A percentile compares a stretch with the other conserved stretches of the same genome.
Evolutionary conservation across 2,888 invertebrate species (phyloP).

Genomic region (Seladonia tumulorum): DNA sequence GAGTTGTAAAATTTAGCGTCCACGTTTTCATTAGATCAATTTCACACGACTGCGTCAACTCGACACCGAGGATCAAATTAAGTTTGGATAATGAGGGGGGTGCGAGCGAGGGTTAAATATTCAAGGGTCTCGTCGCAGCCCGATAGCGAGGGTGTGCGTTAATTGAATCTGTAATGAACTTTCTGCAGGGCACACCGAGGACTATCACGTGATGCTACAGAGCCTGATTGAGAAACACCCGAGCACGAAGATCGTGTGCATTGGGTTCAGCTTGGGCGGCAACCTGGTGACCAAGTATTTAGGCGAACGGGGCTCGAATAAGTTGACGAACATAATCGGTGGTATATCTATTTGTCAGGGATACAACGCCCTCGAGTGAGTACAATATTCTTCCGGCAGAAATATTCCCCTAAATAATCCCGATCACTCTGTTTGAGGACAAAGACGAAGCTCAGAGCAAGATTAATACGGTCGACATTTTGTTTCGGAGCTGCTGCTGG

Average conservation of each 20-base stretch:
- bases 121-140: not conserved
- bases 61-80: not conserved
- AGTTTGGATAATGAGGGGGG: not conserved
- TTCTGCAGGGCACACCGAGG: constrained; percentile 92
- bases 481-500: not conserved
- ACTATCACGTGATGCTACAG: constrained; percentile 93
- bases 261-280: constrained; percentile 97
- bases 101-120: not conserved
- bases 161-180: constrained; percentile 38
- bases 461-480: not conserved
- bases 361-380: constrained; percentile 95
- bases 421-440: not conserved
- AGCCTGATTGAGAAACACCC: constrained; percentile 91
- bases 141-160: not conserved
- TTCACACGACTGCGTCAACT: not conserved
- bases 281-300: constrained; percentile 97
- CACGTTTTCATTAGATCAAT: not conserved
- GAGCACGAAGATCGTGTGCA: constrained; percentile 91
- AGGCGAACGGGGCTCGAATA: constrained; percentile 89
- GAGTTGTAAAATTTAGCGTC: not conserved
- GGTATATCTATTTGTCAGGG: constrained; percentile 97
- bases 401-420: not conserved
- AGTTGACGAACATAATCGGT: constrained; percentile 91
- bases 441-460: not conserved
- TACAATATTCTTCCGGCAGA: constrained; percentile 68